phyloP scores from a whole-genome alignment of 2,797 vertebrate species.

The Scolopax rusticola region DNA sequence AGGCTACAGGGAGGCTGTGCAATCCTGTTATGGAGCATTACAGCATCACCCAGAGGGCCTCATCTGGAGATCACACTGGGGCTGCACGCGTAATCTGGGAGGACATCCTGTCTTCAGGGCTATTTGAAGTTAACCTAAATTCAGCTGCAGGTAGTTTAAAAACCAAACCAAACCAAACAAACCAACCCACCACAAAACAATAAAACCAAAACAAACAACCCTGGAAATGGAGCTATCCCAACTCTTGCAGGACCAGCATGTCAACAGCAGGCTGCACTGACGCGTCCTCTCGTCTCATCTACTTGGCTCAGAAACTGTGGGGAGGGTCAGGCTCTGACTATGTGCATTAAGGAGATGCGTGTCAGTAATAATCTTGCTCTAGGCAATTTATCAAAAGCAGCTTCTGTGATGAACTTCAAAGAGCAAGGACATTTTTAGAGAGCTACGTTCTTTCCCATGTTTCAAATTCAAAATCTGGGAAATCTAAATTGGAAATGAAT shows the following conservation, averaged over 20 bases:
- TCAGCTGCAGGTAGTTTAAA: slow-evolving; percentile 17
- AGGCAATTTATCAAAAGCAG: neutral
- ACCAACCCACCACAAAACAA: neutral
- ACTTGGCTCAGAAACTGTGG: neutral
- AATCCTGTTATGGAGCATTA: neutral
- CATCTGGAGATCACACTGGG: neutral
- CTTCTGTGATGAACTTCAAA: neutral
- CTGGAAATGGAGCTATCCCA: neutral
- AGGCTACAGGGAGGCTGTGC: neutral
- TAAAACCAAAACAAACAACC: neutral
- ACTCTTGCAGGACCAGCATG: neutral
- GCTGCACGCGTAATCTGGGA: neutral
- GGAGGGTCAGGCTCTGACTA: neutral
- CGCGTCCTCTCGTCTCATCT: neutral
- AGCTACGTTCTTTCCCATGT: neutral
- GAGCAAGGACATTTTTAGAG: neutral
- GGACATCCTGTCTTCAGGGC: neutral
- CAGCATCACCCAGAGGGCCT: neutral
- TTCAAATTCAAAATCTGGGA: neutral
- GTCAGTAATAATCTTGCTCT: neutral
- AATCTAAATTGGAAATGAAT: neutral
- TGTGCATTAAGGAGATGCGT: neutral
- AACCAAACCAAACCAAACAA: neutral
- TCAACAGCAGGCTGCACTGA: neutral
- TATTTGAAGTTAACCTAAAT: slow-evolving; percentile 10